Conservation (phyloP, 2,888 invertebrate genomes). For the Brachyptera putata region DNA sequence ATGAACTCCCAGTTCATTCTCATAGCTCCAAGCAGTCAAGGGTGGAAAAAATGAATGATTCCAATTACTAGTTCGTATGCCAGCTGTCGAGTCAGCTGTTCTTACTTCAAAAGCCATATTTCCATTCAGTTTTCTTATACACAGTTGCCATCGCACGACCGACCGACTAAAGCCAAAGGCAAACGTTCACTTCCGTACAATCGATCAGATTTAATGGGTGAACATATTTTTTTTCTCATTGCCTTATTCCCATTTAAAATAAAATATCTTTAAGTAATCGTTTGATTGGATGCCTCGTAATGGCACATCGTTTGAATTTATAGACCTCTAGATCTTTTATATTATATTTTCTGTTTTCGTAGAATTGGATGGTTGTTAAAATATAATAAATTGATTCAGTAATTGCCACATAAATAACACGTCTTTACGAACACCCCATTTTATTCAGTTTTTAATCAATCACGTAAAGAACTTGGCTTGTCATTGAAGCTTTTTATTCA, state of each 20-base stretch:
- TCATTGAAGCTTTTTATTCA: too few species aligned
- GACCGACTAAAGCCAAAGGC: background rate
- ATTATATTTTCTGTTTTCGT: slow-evolving; percentile 2
- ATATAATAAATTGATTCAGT: slow-evolving; percentile 7
- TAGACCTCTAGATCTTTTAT: slow-evolving; percentile 1
- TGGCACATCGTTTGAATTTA: slow-evolving; percentile 3
- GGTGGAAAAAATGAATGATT: slow-evolving; percentile 15
- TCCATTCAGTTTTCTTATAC: background rate
- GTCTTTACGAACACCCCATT: background rate
- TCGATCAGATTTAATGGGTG: slow-evolving; percentile 15
- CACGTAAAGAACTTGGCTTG: too few species aligned
- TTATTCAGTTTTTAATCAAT: background rate
- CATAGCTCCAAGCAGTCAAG: too few species aligned
- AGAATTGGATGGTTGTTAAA: background rate
- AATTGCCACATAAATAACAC: background rate
- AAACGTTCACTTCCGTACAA: background rate
- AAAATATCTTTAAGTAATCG: slow-evolving; percentile 8
- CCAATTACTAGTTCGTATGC: slow-evolving; percentile 16
- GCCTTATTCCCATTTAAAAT: slow-evolving; percentile 3
- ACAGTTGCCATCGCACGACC: background rate
- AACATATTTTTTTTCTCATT: background rate
- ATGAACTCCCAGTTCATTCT: too few species aligned
- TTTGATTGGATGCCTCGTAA: slow-evolving; percentile 8
- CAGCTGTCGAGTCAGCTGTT: slow-evolving; percentile 20
- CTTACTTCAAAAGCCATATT: background rate